These are phyloP conservation scores for Drosophila merina DNA, from an alignment of 2,888 invertebrate species.

Conservation along the genomic window DNA sequence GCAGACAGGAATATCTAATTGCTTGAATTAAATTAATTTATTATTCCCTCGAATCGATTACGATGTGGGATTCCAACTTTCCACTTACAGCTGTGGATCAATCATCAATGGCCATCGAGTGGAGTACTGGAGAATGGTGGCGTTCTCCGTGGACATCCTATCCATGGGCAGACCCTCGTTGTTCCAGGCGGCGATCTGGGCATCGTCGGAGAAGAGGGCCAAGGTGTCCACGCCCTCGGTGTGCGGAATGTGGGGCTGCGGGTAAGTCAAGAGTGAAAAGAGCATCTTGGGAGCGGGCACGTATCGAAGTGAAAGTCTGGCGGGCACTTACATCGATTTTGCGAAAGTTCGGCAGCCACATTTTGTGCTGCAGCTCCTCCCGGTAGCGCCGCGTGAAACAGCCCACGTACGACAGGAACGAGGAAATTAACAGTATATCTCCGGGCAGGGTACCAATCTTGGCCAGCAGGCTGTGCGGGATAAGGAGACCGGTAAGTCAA, in stretches of 20 bases:
- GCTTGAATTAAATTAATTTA: not conserved
- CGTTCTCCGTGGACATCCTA: constrained; percentile 97
- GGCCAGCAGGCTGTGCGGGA: constrained; percentile 86
- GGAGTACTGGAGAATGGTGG: constrained; percentile 95
- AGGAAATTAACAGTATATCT: constrained; percentile 95
- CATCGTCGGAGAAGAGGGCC: constrained; percentile 94
- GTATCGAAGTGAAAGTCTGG: constrained; percentile 9
- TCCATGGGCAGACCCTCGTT: constrained; percentile 97
- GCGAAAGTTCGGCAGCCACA: constrained; percentile 92
- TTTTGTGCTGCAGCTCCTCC: constrained; percentile 89
- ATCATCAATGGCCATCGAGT: constrained; percentile 98
- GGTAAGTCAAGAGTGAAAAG: not conserved
- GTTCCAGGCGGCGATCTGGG: constrained; percentile 96
- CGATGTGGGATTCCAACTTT: not conserved
- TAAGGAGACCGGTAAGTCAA: constrained; percentile 18
- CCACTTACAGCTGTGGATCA: constrained; percentile 92
- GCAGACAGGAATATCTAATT: not conserved
- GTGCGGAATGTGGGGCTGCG: constrained; percentile 90
- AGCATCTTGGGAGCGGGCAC: not conserved
- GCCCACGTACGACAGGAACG: constrained; percentile 97
- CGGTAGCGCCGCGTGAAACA: constrained; percentile 96
- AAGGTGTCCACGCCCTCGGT: constrained; percentile 92
- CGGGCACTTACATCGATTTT: constrained; percentile 86
- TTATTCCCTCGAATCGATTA: not conserved
- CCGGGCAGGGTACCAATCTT: constrained; percentile 94